Conservation (phyloP, 2,797 vertebrate genomes). For the Chelon labrosus region DNA sequence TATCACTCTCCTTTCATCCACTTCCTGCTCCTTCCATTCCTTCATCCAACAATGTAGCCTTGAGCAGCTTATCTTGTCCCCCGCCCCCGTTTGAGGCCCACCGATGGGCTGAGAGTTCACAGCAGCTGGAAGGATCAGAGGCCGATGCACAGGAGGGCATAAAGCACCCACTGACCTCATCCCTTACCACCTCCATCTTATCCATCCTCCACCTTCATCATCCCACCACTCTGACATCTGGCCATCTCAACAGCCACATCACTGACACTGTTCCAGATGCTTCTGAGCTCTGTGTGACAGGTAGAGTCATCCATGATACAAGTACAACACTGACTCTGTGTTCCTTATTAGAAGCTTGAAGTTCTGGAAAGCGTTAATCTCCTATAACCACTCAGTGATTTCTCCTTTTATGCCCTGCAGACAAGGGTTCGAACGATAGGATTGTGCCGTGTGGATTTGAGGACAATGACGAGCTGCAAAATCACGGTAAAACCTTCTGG, state of each 20-base stretch:
- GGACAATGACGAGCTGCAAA: constrained; percentile 74
- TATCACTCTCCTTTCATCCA: constrained; percentile 36
- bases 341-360: neutral
- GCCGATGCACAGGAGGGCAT: constrained; percentile 56
- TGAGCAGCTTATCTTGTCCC: constrained; percentile 70
- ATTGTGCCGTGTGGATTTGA: constrained; percentile 74
- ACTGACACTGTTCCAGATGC: constrained; percentile 57
- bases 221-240: constrained; percentile 53
- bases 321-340: too few relatives aligned
- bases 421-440: constrained; percentile 74
- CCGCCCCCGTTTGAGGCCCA: constrained; percentile 36
- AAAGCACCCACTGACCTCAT: constrained; percentile 66
- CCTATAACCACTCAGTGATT: neutral
- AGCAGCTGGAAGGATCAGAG: constrained; percentile 54
- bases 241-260: constrained; percentile 25
- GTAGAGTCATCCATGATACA: constrained; percentile 63
- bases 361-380: constrained; percentile 10
- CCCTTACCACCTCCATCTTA: constrained; percentile 65
- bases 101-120: constrained; percentile 52
- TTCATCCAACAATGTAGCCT: constrained; percentile 61
- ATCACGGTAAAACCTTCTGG: constrained; percentile 73
- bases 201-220: constrained; percentile 73
- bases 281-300: constrained; percentile 72
- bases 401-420: constrained; percentile 60
- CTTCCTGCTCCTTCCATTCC: constrained; percentile 46